These are phyloP conservation scores for Coilia nasus DNA, from an alignment of 2,797 vertebrate genomes.

Conservation along the genomic window DNA sequence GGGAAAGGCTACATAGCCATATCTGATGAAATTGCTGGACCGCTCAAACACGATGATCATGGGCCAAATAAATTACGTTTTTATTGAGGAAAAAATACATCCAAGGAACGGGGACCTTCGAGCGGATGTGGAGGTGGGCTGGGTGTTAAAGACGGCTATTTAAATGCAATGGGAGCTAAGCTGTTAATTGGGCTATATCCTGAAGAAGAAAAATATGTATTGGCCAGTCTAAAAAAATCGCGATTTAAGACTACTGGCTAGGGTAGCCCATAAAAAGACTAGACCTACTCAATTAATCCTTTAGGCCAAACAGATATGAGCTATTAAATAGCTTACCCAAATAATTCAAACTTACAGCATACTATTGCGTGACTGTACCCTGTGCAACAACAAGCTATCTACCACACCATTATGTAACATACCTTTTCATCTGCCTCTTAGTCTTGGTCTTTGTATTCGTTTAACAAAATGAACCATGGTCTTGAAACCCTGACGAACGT, in stretches of 20 bases:
- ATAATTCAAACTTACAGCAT: not conserved
- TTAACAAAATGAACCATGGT: slow-evolving; percentile 19
- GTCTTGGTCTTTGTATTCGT: slow-evolving; percentile 26
- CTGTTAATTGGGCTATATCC: not conserved
- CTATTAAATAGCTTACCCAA: not conserved
- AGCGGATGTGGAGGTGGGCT: not conserved
- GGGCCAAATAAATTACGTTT: not conserved
- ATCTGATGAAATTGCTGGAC: not conserved
- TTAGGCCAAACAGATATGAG: not conserved
- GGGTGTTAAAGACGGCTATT: not conserved
- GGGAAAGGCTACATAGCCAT: not conserved
- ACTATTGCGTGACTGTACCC: not conserved
- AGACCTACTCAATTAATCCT: not conserved
- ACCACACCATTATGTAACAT: slow-evolving; percentile 45
- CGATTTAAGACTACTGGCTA: not conserved
- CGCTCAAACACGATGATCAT: not conserved
- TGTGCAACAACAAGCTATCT: slow-evolving; percentile 31
- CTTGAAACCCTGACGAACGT: slow-evolving; percentile 28
- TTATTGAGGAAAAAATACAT: not conserved
- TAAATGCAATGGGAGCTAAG: not conserved
- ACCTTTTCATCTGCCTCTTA: slow-evolving; percentile 6
- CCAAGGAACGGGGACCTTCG: not conserved
- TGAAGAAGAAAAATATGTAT: not conserved
- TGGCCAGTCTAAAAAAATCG: not conserved
- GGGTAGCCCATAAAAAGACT: not conserved